A percentile compares a stretch with the other conserved stretches of the same genome.
phyloP scores from a whole-genome alignment of 2,113 vertebrate genomes.

The Dipodomys ordii region DNA sequence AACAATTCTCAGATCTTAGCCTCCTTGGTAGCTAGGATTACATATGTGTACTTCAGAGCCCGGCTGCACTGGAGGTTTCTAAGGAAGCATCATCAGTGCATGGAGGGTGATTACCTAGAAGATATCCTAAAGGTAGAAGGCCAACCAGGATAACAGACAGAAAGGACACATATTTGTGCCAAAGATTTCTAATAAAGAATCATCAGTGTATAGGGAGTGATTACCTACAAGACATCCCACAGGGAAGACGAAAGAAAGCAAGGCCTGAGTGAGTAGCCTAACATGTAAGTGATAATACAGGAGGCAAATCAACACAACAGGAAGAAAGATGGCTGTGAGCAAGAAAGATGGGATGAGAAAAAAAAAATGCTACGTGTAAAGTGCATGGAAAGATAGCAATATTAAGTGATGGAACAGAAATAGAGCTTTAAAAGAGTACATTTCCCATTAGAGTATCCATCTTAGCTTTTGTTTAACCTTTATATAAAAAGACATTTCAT shows the following conservation, averaged over 20 bases:
- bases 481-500: neutral
- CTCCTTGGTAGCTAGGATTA: no score
- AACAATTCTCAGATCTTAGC: no score
- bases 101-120: no score
- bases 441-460: neutral
- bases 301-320: neutral
- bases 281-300: neutral
- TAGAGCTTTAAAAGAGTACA: neutral
- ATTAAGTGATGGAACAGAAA: neutral
- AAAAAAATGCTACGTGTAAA: neutral
- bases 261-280: neutral
- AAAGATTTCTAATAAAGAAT: neutral
- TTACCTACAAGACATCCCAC: neutral
- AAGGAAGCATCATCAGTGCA: no score
- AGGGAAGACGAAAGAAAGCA: neutral
- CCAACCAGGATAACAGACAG: no score
- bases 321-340: neutral
- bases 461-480: slow-evolving; percentile 31
- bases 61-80: no score
- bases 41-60: no score
- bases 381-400: neutral
- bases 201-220: neutral
- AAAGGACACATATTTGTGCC: neutral
- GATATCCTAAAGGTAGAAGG: no score
- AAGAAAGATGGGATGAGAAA: neutral